Evolutionary conservation across 2,113 vertebrate genomes (phyloP), one percentile per base, ranked within the genome.

Genomic region (Mugil cephalus): DNA sequence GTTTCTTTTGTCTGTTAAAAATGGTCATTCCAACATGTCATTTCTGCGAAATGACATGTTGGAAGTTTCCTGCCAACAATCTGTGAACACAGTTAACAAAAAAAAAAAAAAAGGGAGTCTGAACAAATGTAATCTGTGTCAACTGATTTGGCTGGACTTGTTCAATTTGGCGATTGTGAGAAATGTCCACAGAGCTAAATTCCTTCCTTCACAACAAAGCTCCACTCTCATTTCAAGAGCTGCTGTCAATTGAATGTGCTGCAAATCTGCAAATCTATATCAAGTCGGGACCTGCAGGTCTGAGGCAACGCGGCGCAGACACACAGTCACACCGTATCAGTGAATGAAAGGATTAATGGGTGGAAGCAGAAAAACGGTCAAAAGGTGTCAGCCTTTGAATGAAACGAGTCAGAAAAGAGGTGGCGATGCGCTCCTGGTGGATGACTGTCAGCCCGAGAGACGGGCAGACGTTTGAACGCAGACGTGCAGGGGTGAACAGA

Each of bases 271-370:
- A 17, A 2, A 3, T 10, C 35, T 34, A 53, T 47, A 69, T 77
- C 66, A 64, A 46, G 69, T 82, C 65, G 50, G 75, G 45, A 77
- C 73, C 62, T 73, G 79, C 65, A 80, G 69, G 59, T 64, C 52
- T 71, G 65, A 80, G 63, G 67, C 54, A 73, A 63, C 17, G 24
- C 15, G 13, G 0, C 40, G 53, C 51, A n/a, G n/a, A n/a, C n/a
- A n/a, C n/a, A n/a, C n/a, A n/a, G n/a, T n/a, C n/a, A n/a, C n/a
- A n/a, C n/a, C n/a, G n/a, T n/a, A n/a, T n/a, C 5, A 15, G 30
- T 69, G 39, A 10, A 10, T 19, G 52, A 48, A 47, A 0, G 34
- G 36, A 67, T 68, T 34, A 35, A 67, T 19, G 34, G 2, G 21
- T 61, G 17, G 13, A 17, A 21, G 7, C 43, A 24, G 17, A 4